Percentiles rank a stretch among this genome's conserved stretches.
Conservation (phyloP, 2,113 vertebrate genomes). For the Nyctereutes procyonoides region DNA sequence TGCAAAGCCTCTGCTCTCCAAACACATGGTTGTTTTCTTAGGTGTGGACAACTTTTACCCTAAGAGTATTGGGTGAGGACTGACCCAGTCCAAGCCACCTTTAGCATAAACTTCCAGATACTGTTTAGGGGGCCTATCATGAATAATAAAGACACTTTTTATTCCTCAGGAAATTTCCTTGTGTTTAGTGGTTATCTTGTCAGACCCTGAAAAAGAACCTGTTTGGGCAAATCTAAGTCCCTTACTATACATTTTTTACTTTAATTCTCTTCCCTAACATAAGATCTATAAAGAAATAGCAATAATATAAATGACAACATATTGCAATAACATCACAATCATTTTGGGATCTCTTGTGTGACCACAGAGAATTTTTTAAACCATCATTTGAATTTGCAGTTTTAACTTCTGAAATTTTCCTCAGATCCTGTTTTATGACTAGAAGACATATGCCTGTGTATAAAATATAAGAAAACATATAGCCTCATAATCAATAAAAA, state of each 20-base stretch:
- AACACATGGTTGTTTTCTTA: not conserved
- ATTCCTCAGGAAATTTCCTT: not conserved
- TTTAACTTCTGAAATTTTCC: not conserved
- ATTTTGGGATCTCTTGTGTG: not conserved
- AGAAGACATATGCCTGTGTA: not conserved
- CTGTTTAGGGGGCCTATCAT: rapidly evolving
- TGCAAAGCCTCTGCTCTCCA: not conserved
- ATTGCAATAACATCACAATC: too few species aligned
- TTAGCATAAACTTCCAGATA: not conserved
- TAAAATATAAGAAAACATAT: not conserved
- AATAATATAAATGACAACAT: not conserved
- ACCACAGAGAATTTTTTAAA: not conserved
- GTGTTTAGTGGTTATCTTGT: not conserved
- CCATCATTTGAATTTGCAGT: not conserved
- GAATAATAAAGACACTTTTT: not conserved
- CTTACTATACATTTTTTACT: not conserved
- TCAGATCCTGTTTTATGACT: not conserved
- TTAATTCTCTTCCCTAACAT: not conserved
- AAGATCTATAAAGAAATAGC: not conserved
- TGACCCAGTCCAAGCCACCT: not conserved
- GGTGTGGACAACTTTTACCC: too few species aligned
- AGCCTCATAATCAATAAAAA: not conserved
- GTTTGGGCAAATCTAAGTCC: not conserved
- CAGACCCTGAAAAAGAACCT: not conserved
- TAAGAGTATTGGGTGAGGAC: not conserved